A percentile compares a stretch with the other conserved stretches of the same genome.
Conservation (phyloP, 2,797 vertebrate species). For the Myotis daubentonii region DNA sequence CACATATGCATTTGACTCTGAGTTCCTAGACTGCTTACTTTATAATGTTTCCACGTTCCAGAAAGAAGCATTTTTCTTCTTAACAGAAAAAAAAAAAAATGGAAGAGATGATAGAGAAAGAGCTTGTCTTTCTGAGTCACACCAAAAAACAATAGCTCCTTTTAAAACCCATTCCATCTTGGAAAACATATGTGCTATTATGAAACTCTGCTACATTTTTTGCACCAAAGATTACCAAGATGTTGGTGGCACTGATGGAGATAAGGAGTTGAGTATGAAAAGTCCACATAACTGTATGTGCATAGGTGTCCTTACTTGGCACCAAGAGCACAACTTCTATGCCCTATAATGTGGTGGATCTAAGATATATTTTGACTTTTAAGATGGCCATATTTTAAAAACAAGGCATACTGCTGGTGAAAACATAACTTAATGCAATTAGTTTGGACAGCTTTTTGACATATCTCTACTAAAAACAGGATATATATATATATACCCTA, state of each 20-base stretch:
- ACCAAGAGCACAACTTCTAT: neutral
- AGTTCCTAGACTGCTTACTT: neutral
- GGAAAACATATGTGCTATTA: neutral
- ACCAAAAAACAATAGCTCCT: neutral
- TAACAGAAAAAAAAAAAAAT: neutral
- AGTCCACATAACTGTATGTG: neutral
- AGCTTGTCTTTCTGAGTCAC: constrained; percentile 11
- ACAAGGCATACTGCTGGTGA: neutral
- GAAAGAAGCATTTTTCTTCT: constrained; percentile 37
- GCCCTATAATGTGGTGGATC: neutral
- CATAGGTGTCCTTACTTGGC: neutral
- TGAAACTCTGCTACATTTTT: constrained; percentile 1
- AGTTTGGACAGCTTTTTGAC: constrained; percentile 10
- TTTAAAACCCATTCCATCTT: neutral
- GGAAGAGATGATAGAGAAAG: neutral
- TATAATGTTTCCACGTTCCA: constrained; percentile 21
- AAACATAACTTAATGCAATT: neutral
- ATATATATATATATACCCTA: neutral
- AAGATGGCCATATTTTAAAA: neutral
- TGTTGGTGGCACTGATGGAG: neutral
- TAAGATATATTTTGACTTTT: constrained; percentile 29
- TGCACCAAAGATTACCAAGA: neutral
- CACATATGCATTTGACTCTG: neutral
- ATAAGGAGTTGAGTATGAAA: neutral
- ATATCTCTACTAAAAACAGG: neutral